Evolutionary conservation across 2,113 vertebrate species (phyloP).

Genomic region (Prinia subflava): DNA sequence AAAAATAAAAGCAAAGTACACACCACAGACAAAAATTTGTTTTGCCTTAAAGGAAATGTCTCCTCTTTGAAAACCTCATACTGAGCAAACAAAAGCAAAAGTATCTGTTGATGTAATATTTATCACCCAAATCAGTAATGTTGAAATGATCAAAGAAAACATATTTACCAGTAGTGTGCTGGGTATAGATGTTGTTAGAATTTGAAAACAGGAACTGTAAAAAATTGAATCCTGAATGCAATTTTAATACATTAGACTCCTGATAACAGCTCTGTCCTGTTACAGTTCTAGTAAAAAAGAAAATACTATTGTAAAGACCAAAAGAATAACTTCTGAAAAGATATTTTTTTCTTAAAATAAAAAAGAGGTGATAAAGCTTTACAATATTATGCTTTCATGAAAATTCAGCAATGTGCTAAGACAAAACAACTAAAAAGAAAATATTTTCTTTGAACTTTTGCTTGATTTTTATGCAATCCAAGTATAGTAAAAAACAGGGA

Average conservation of each 20-base stretch:
- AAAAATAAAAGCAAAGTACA: background rate
- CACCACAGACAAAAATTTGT: background rate
- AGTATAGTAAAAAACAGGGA: background rate
- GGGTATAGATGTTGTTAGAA: background rate
- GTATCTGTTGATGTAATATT: slow-evolving; percentile 50
- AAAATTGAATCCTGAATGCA: slow-evolving; percentile 41
- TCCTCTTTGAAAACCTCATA: slow-evolving; percentile 27
- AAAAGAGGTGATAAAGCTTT: background rate
- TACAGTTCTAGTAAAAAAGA: slow-evolving; percentile 3
- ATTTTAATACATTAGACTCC: slow-evolving; percentile 52
- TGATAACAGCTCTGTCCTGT: background rate
- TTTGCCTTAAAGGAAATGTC: slow-evolving; percentile 9
- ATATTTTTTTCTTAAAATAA: background rate
- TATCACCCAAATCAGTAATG: slow-evolving; percentile 51
- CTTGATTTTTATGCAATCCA: background rate
- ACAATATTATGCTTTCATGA: background rate
- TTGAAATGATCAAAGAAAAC: slow-evolving; percentile 59
- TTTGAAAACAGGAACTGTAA: slow-evolving; percentile 6
- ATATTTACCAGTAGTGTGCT: slow-evolving; percentile 21
- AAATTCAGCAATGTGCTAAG: background rate
- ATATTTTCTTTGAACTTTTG: background rate
- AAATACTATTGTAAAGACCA: slow-evolving; percentile 16
- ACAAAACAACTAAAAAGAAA: background rate
- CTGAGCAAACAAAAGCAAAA: slow-evolving; percentile 46
- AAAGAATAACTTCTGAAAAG: slow-evolving; percentile 23